Conservation (phyloP, 2,888 invertebrate species). For the Epirrita christyi region DNA sequence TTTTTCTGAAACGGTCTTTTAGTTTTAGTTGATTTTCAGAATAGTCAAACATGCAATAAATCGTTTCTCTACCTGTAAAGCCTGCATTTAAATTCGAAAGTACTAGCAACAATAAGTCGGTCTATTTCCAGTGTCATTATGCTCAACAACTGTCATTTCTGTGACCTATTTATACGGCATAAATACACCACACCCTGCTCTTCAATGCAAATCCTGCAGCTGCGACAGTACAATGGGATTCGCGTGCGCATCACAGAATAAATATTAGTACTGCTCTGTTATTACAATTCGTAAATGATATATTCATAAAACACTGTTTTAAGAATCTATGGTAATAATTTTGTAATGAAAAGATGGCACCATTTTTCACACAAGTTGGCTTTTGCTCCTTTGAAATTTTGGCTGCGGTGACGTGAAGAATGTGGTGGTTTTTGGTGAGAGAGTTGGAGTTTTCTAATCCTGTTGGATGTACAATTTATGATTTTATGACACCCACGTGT, state of each 20-base stretch:
- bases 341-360: neutral
- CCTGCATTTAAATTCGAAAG: neutral
- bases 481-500: too few species aligned
- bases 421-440: too few species aligned
- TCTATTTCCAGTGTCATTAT: slow-evolving; percentile 22
- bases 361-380: slow-evolving; percentile 12
- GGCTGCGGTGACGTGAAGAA: too few species aligned
- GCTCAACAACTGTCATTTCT: slow-evolving; percentile 31
- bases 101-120: slow-evolving; percentile 5
- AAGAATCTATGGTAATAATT: slow-evolving; percentile 21
- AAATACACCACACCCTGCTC: slow-evolving; percentile 39
- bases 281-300: slow-evolving; percentile 38
- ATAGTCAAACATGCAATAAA: neutral
- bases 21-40: too few species aligned
- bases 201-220: slow-evolving; percentile 49
- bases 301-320: slow-evolving; percentile 49
- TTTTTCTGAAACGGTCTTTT: too few species aligned
- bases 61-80: neutral
- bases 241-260: slow-evolving; percentile 27
- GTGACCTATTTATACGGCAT: slow-evolving; percentile 45
- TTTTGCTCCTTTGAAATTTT: too few species aligned
- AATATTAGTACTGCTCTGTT: slow-evolving; percentile 20
- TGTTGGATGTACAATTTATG: too few species aligned
- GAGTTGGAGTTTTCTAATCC: too few species aligned
- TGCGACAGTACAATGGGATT: slow-evolving; percentile 50